Evolutionary conservation across 2,113 vertebrate species (phyloP).

Genomic region (Actenoides hombroni): DNA sequence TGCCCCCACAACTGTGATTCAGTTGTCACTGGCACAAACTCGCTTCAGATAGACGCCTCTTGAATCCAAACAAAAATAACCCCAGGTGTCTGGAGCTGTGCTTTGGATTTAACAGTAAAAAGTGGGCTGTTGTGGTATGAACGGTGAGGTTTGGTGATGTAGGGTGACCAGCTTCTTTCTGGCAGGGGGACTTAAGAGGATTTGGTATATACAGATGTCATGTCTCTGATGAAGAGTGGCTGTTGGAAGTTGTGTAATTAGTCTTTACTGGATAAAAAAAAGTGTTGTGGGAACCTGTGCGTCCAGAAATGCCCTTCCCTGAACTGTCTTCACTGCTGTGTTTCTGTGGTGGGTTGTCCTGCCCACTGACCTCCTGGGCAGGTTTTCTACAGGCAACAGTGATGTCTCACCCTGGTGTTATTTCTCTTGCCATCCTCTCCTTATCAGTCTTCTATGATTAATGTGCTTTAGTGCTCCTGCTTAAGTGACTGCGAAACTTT

Average conservation of each 20-base stretch:
- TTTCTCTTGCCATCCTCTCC: fast-evolving
- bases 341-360: not conserved
- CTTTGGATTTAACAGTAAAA: not conserved
- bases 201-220: not conserved
- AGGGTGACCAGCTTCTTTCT: not conserved
- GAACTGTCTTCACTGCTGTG: not conserved
- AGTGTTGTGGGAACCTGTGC: not conserved
- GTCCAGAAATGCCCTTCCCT: not conserved
- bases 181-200: not conserved
- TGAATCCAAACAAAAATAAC: not conserved
- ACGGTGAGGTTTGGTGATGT: fast-evolving
- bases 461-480: not conserved
- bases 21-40: not conserved
- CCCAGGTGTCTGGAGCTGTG: fast-evolving
- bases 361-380: not conserved
- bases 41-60: not conserved
- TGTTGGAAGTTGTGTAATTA: not conserved
- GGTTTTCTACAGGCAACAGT: not conserved
- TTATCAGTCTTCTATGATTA: not conserved
- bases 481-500: not conserved
- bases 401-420: not conserved
- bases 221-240: not conserved
- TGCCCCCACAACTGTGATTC: not conserved
- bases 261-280: not conserved
- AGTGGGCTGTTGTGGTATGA: not conserved